Evolutionary conservation across 1,140 invertebrate genomes (phyloP).

Genomic region (Episyrphus balteatus): DNA sequence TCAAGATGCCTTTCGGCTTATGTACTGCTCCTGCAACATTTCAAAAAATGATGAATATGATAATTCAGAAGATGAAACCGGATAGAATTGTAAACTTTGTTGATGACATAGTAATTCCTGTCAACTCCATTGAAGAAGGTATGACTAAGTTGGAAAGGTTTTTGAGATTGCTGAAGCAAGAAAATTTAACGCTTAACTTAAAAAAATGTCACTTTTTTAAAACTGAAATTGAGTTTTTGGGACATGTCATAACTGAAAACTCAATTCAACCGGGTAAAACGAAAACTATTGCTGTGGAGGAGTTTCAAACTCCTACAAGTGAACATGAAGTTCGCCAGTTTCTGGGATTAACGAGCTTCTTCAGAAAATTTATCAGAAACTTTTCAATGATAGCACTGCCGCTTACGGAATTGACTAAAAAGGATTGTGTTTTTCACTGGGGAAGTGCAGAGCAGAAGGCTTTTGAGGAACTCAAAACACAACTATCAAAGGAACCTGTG

Average conservation of each 20-base stretch:
- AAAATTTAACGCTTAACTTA: slow-evolving; percentile 4
- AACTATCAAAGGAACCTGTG: slow-evolving; percentile 2
- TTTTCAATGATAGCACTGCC: slow-evolving; percentile 12
- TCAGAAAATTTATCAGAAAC: slow-evolving; percentile 9
- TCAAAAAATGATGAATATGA: slow-evolving; percentile 1
- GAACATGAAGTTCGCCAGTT: slow-evolving; percentile 7
- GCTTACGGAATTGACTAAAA: slow-evolving; percentile 3
- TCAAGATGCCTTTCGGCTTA: slow-evolving; percentile 19
- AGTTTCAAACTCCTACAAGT: slow-evolving; percentile 6
- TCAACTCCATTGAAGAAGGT: not conserved
- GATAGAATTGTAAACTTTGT: not conserved
- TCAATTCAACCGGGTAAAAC: slow-evolving; percentile 5
- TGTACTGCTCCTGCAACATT: slow-evolving; percentile 2
- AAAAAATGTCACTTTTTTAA: slow-evolving; percentile 1
- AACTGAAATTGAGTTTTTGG: slow-evolving; percentile 8
- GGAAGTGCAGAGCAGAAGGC: slow-evolving; percentile 11
- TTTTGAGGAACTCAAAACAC: too few relatives aligned
- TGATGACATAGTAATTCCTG: slow-evolving; percentile 1
- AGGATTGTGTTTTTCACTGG: slow-evolving; percentile 18
- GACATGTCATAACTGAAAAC: not conserved
- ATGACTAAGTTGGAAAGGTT: not conserved
- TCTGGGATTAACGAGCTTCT: slow-evolving; percentile 8
- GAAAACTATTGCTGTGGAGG: slow-evolving; percentile 2
- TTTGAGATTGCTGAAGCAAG: slow-evolving; percentile 3
- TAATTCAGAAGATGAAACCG: not conserved